phyloP scores from a whole-genome alignment of 2,113 vertebrate genomes.

The Ovis canadensis region DNA sequence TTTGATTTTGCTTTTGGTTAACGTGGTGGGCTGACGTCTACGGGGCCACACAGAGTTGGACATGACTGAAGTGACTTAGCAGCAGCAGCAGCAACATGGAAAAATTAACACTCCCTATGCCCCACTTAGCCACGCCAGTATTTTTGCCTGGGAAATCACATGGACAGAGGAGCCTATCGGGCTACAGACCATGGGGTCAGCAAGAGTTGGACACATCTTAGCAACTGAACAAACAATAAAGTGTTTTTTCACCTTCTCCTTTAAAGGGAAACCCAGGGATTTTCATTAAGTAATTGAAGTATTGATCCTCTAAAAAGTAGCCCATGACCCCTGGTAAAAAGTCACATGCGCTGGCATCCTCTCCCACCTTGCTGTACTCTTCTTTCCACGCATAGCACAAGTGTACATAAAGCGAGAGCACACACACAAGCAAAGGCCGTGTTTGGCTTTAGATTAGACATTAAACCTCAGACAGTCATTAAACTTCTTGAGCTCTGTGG shows the following conservation, averaged over 20 bases:
- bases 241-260: background rate
- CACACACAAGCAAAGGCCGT: background rate
- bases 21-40: too few relatives aligned
- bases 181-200: too few relatives aligned
- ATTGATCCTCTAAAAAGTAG: background rate
- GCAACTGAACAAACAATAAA: background rate
- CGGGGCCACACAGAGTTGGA: too few relatives aligned
- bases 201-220: background rate
- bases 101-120: background rate
- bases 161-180: too few relatives aligned
- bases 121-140: too few relatives aligned
- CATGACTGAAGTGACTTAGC: too few relatives aligned
- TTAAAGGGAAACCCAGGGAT: background rate
- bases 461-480: conserved; percentile 7
- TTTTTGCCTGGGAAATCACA: too few relatives aligned
- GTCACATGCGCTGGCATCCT: background rate
- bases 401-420: background rate
- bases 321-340: background rate
- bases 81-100: background rate
- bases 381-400: background rate
- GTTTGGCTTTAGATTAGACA: conserved; percentile 33
- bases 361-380: background rate
- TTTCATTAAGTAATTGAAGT: background rate
- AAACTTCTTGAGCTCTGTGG: conserved; percentile 13
- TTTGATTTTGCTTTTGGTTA: background rate